Conservation (phyloP, 2,113 vertebrate genomes). For the Arenaria interpres region DNA sequence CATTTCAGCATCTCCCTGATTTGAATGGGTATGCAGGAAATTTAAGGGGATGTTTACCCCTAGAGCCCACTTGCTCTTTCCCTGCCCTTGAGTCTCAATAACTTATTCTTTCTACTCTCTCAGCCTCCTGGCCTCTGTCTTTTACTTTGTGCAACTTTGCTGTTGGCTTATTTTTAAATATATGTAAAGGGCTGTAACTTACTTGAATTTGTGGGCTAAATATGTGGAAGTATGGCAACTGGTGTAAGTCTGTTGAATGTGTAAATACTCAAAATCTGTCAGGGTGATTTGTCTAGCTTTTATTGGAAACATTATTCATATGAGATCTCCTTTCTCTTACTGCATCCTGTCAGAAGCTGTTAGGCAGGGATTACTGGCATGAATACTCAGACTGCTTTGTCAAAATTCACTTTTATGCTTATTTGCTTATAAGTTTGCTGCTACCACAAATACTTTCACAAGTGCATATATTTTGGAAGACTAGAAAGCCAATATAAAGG, state of each 20-base stretch:
- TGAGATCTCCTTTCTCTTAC: not conserved
- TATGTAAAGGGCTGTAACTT: not conserved
- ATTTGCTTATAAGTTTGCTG: not conserved
- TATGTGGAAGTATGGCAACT: not conserved
- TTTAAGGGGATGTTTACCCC: not conserved
- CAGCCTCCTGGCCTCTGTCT: not conserved
- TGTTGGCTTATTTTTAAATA: not conserved
- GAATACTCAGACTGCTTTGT: not conserved
- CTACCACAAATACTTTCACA: not conserved
- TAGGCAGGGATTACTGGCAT: not conserved
- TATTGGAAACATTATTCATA: not conserved
- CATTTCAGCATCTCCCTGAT: not conserved
- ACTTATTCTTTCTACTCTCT: not conserved
- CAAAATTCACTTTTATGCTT: not conserved
- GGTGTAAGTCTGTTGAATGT: not conserved
- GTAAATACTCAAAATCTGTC: slow-evolving; percentile 4
- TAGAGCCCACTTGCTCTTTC: not conserved
- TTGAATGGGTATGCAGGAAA: not conserved
- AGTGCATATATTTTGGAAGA: not conserved
- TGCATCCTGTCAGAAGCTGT: slow-evolving; percentile 4
- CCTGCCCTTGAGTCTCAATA: not conserved
- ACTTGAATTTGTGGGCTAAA: not conserved
- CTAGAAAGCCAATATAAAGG: not conserved
- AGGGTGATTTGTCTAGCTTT: not conserved
- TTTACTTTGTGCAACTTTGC: not conserved